phyloP scores from a whole-genome alignment of 2,113 vertebrate species.

The Lepus europaeus region DNA sequence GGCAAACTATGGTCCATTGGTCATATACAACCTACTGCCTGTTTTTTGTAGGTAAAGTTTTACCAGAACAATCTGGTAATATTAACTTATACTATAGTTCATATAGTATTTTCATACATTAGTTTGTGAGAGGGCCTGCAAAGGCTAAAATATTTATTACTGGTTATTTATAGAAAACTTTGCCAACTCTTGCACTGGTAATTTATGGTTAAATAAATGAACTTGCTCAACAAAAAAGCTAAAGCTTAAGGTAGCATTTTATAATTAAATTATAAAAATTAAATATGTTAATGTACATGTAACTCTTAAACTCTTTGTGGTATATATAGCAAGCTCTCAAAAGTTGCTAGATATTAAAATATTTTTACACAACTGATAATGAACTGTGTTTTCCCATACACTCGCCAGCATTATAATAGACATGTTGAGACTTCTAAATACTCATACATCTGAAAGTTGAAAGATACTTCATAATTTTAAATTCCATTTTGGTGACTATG shows the following conservation, averaged over 20 bases:
- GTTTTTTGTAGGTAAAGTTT: conserved; percentile 16
- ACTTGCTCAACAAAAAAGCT: not conserved
- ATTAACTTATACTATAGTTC: not conserved
- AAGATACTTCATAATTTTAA: conserved; percentile 2
- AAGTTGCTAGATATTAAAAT: not conserved
- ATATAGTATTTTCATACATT: not conserved
- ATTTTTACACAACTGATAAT: not conserved
- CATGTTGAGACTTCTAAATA: not conserved
- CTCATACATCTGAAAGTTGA: not conserved
- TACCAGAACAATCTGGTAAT: not conserved
- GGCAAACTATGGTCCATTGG: not conserved
- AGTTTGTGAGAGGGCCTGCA: not conserved
- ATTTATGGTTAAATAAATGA: conserved; percentile 18
- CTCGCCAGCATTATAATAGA: not conserved
- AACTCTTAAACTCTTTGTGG: not conserved
- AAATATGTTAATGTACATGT: not conserved
- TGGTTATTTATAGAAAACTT: not conserved
- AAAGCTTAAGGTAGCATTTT: not conserved
- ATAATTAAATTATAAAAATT: not conserved
- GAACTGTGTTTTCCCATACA: not conserved
- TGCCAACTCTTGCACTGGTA: not conserved
- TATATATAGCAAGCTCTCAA: not conserved
- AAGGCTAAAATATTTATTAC: not conserved
- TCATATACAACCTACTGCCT: not conserved
- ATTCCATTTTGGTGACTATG: conserved; percentile 16